Percentiles rank a stretch among this genome's conserved stretches.
phyloP scores from a whole-genome alignment of 2,113 vertebrate genomes.

The Fregetta grallaria region DNA sequence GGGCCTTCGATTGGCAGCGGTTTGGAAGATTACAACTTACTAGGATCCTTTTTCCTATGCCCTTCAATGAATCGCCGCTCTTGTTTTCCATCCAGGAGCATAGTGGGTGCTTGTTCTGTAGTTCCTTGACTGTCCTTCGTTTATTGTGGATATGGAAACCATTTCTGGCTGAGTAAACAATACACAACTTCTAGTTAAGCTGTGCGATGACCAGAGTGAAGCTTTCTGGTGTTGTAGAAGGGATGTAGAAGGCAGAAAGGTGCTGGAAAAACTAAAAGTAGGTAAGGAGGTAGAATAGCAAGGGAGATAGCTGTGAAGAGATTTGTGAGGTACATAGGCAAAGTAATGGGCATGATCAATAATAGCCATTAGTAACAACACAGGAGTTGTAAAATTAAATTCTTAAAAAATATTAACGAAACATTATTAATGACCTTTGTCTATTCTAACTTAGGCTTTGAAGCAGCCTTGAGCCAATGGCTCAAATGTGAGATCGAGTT shows the following conservation, averaged over 20 bases:
- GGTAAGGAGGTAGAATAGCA: not conserved
- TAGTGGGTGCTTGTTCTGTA: not conserved
- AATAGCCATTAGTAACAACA: not conserved
- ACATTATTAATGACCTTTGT: not conserved
- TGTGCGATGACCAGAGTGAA: not conserved
- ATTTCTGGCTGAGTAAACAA: not conserved
- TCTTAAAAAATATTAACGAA: not conserved
- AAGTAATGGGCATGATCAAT: not conserved
- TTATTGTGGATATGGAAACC: not conserved
- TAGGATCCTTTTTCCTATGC: not conserved
- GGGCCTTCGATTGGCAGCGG: not conserved
- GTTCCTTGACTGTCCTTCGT: not conserved
- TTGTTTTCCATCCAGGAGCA: not conserved
- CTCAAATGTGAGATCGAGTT: not conserved
- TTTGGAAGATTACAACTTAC: not conserved
- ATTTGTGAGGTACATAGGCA: not conserved
- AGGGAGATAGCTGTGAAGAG: not conserved
- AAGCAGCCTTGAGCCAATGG: not conserved
- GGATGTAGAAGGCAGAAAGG: not conserved
- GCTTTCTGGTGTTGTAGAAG: not conserved
- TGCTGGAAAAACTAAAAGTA: not conserved
- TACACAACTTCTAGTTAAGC: not conserved
- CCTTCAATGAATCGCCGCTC: not conserved
- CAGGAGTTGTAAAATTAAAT: not conserved
- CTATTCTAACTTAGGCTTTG: not conserved